These are phyloP conservation scores for Alouatta palliata DNA, from an alignment of 2,113 vertebrate genomes.

Conservation along the genomic window DNA sequence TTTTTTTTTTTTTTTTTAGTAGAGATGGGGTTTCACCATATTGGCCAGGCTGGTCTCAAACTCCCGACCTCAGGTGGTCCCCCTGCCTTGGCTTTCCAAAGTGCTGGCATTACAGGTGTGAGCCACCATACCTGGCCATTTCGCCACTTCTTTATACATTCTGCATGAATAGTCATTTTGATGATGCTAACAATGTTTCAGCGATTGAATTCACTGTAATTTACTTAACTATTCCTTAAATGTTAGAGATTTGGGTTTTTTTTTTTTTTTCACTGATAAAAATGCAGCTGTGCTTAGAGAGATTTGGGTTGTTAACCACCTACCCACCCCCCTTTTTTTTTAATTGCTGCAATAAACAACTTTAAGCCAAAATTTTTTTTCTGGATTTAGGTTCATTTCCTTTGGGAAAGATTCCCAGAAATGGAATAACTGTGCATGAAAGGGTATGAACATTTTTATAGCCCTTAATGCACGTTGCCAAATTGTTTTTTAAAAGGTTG, in stretches of 20 bases:
- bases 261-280: not conserved
- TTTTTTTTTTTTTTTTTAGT: too few species aligned
- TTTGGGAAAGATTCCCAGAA: constrained; percentile 48
- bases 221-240: constrained; percentile 33
- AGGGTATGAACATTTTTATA: constrained; percentile 37
- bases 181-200: not conserved
- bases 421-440: constrained; percentile 49
- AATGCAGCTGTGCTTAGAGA: too few species aligned
- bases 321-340: not conserved
- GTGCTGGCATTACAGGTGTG: too few species aligned
- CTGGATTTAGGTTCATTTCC: constrained; percentile 22
- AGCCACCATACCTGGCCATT: not conserved
- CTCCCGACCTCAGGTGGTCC: too few species aligned
- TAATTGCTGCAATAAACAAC: not conserved
- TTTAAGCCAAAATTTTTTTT: not conserved
- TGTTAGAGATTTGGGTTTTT: not conserved
- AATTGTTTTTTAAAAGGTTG: not conserved
- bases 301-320: not conserved
- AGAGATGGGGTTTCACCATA: too few species aligned
- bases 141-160: not conserved
- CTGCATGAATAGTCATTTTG: not conserved
- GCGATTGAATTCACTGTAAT: not conserved
- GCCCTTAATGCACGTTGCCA: not conserved
- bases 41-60: too few species aligned
- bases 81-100: too few species aligned